phyloP scores from a whole-genome alignment of 1,140 invertebrate genomes.

The Thalassaphorura encarpata region DNA sequence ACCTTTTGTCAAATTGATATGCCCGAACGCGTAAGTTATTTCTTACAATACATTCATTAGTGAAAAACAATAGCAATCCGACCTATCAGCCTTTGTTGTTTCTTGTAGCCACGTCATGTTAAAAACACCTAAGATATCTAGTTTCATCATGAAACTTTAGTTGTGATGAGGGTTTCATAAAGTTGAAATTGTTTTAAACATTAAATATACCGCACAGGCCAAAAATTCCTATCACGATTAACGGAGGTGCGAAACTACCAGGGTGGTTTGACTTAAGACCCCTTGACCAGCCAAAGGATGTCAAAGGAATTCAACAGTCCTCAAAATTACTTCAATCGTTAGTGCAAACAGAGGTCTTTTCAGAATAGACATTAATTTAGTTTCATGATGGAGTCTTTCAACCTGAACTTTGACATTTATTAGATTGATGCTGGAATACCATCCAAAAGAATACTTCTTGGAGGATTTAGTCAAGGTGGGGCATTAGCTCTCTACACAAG shows the following conservation, averaged over 20 bases:
- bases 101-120: no score
- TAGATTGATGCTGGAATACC: conserved; percentile 54
- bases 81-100: conserved; percentile 32
- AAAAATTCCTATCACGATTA: conserved; percentile 82
- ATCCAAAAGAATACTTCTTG: conserved; percentile 61
- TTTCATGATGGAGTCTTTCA: not conserved
- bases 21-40: conserved; percentile 83
- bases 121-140: no score
- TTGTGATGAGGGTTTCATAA: no score
- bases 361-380: not conserved
- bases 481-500: conserved; percentile 87
- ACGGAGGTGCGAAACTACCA: conserved; percentile 85
- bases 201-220: no score
- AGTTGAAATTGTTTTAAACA: no score
- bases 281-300: conserved; percentile 76
- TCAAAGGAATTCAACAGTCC: conserved; percentile 70
- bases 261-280: conserved; percentile 94
- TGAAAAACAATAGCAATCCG: conserved; percentile 13
- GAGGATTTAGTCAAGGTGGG: conserved; percentile 85
- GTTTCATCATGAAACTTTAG: no score
- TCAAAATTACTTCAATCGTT: conserved; percentile 64
- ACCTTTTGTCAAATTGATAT: conserved; percentile 82
- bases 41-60: not conserved
- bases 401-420: not conserved
- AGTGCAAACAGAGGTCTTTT: conserved; percentile 66